Percentiles rank a stretch among this genome's conserved stretches.
These are phyloP conservation scores for Cepaea nemoralis DNA, from an alignment of 1,140 invertebrate species.

Conservation along the genomic window DNA sequence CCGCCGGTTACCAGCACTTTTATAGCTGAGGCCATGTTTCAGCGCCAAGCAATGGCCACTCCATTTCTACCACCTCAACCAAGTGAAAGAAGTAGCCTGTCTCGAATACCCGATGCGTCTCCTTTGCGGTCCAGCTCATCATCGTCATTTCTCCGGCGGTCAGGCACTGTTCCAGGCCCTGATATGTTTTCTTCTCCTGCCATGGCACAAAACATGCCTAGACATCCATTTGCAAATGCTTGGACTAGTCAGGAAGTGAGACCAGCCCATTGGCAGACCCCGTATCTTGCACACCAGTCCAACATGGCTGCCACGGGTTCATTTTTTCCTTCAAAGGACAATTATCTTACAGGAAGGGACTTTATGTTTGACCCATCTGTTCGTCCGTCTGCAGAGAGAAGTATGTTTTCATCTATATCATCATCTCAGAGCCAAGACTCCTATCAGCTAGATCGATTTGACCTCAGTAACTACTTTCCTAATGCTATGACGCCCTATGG, in stretches of 20 bases:
- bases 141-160: conserved; percentile 56
- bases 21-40: conserved; percentile 63
- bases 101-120: conserved; percentile 53
- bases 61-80: conserved; percentile 59
- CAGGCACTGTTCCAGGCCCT: conserved; percentile 57
- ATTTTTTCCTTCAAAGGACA: conserved; percentile 62
- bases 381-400: conserved; percentile 56
- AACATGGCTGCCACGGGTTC: conserved; percentile 48
- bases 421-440: conserved; percentile 59
- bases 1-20: conserved; percentile 52
- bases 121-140: conserved; percentile 54
- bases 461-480: conserved; percentile 62
- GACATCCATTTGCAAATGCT: conserved; percentile 64
- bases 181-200: conserved; percentile 60
- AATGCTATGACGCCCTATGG: conserved; percentile 60
- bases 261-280: conserved; percentile 62
- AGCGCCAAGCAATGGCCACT: conserved; percentile 61
- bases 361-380: conserved; percentile 68
- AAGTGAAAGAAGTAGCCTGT: conserved; percentile 39
- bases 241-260: conserved; percentile 65
- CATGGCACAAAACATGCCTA: conserved; percentile 59
- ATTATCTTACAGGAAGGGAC: conserved; percentile 62
- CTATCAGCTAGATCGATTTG: conserved; percentile 60
- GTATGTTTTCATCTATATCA: conserved; percentile 64
- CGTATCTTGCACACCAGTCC: conserved; percentile 60